Percentiles rank a stretch among this genome's conserved stretches.
Conservation (phyloP, 2,888 invertebrate genomes). For the Pseudoips prasinana region DNA sequence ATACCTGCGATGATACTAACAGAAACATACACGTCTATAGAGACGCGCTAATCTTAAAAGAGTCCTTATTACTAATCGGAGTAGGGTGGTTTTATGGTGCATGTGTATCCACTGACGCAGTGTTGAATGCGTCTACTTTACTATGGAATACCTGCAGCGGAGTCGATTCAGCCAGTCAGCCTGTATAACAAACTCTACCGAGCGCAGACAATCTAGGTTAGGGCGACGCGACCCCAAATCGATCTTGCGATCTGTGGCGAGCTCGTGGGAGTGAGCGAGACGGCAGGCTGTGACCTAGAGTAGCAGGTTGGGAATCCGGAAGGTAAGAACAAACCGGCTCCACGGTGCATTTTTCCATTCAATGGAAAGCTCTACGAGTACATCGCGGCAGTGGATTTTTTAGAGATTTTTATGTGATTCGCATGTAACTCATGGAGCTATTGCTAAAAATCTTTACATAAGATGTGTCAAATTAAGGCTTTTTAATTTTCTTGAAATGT, state of each 20-base stretch:
- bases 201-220: slow-evolving; percentile 74
- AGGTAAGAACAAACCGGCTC: slow-evolving; percentile 77
- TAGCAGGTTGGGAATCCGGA: slow-evolving; percentile 81
- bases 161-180: slow-evolving; percentile 22
- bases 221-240: slow-evolving; percentile 79
- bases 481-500: too few relatives aligned
- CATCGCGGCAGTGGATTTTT: slow-evolving; percentile 43
- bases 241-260: slow-evolving; percentile 58
- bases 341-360: slow-evolving; percentile 77
- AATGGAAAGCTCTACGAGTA: slow-evolving; percentile 75
- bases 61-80: too few relatives aligned
- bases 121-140: too few relatives aligned
- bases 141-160: too few relatives aligned
- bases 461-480: too few relatives aligned
- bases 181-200: slow-evolving; percentile 59
- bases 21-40: too few relatives aligned
- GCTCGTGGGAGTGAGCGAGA: slow-evolving; percentile 60
- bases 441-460: too few relatives aligned
- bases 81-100: too few relatives aligned
- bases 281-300: slow-evolving; percentile 68
- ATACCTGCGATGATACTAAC: too few relatives aligned
- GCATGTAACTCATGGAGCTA: too few relatives aligned
- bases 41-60: too few relatives aligned
- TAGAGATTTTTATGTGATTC: neutral
- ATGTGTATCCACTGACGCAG: too few relatives aligned